Evolutionary conservation across 2,888 invertebrate genomes (phyloP).

Genomic region (Minunthozetes semirufus): DNA sequence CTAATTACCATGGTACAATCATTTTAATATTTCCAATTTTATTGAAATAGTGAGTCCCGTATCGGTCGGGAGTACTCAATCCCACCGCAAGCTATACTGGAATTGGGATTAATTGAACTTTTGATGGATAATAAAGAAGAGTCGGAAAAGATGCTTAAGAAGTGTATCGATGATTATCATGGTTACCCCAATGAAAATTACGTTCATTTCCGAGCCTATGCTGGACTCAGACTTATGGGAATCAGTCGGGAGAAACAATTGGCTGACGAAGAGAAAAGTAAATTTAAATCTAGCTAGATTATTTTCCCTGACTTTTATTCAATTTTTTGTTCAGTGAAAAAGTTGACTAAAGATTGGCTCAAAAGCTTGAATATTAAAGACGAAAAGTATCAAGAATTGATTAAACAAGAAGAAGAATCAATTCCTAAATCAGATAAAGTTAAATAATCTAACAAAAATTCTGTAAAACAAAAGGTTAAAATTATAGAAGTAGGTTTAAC

Average conservation of each 20-base stretch:
- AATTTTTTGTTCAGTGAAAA: too few species aligned
- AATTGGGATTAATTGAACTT: conserved; percentile 36
- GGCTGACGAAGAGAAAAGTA: background rate
- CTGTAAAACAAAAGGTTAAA: too few species aligned
- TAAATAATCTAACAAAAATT: too few species aligned
- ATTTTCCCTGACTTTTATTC: too few species aligned
- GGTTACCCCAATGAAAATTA: conserved; percentile 35
- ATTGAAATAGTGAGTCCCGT: background rate
- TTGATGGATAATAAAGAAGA: conserved; percentile 25
- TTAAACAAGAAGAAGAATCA: too few species aligned
- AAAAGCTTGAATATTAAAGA: too few species aligned
- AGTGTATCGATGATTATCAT: conserved; percentile 33
- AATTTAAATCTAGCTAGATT: too few species aligned
- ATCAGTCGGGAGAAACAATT: conserved; percentile 9
- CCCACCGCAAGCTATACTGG: conserved; percentile 33
- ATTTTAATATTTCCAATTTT: background rate
- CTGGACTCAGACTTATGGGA: conserved; percentile 26
- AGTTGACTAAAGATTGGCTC: too few species aligned
- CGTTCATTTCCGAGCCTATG: conserved; percentile 34
- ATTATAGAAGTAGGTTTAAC: too few species aligned
- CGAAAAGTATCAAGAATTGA: too few species aligned
- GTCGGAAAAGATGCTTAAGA: conserved; percentile 34
- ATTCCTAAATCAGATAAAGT: too few species aligned
- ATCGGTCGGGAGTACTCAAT: conserved; percentile 26
- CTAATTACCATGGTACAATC: background rate